phyloP scores from a whole-genome alignment of 2,888 invertebrate species.

The Rhabditoides inermis region DNA sequence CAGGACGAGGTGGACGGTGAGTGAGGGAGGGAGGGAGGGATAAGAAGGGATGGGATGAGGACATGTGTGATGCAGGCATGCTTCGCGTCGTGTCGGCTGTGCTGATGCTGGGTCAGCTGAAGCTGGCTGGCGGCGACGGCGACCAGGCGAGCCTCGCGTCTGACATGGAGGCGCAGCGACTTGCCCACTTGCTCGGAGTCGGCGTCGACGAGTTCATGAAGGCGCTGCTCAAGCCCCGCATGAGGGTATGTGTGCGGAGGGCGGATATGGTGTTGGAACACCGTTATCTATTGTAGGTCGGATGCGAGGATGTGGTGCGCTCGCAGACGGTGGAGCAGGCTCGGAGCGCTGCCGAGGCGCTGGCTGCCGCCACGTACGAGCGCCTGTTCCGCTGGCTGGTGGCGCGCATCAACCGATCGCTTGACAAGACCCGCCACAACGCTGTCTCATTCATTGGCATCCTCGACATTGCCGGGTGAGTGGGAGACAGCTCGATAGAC shows the following conservation, averaged over 20 bases:
- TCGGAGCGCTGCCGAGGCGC: conserved; percentile 95
- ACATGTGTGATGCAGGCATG: too few relatives aligned
- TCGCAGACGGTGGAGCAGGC: conserved; percentile 94
- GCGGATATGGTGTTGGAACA: too few relatives aligned
- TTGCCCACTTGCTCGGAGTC: conserved; percentile 79
- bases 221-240: conserved; percentile 89
- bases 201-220: conserved; percentile 96
- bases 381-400: conserved; percentile 72
- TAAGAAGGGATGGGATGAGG: too few relatives aligned
- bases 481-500: too few relatives aligned
- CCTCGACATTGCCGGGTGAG: conserved; percentile 97
- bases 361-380: conserved; percentile 95
- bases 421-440: conserved; percentile 91
- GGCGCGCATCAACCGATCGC: conserved; percentile 61
- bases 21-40: not conserved
- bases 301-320: conserved; percentile 94
- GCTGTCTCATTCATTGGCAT: conserved; percentile 98
- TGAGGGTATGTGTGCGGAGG: too few relatives aligned
- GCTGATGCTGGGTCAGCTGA: conserved; percentile 92
- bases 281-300: conserved; percentile 68
- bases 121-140: conserved; percentile 89
- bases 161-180: conserved; percentile 80
- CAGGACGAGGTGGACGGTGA: conserved; percentile 79
- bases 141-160: conserved; percentile 96
- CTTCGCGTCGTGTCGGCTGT: conserved; percentile 89